Base-by-base conservation (phyloP, 2,888 invertebrate species). In the Pandemis corylana region DNA sequence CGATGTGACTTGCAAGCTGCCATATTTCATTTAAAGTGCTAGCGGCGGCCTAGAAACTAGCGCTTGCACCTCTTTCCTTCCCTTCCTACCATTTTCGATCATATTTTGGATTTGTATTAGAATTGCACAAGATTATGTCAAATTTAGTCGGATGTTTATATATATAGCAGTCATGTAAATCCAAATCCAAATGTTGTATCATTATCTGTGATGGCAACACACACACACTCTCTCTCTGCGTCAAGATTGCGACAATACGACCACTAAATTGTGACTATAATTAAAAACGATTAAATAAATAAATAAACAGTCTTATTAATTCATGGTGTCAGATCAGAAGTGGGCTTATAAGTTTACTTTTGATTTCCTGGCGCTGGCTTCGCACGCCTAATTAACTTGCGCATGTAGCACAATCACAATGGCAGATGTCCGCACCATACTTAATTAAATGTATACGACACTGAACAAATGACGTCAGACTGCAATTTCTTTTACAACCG, bases 401-500 rank as follows among this genome's bases (percentile, higher is more conserved):
- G 87, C 84, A 87, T 86, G 84, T 41, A 84, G 80, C 84, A 59
- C 59, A 88, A 89, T 90, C 85, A 90, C 89, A 90, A 90, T 89
- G 84, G 88, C 89, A 89, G 87, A 88, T 90, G 90, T 85, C 81
- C 82, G 82, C 76, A 83, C 84, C 87, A 88, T 88, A 85, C 85
- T 89, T 81, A 82, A 85, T 85, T 84, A 82, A 78, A 80, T 82
- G 80, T 81, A 81, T 79, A 78, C 77, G 76, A 74, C 77, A 68
- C 78, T 77, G 53, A 49, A 53, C 12, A 28, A 2, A 61, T 89
- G 88, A 89, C 89, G 89, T 89, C 87, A 87, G 79, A 80, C 78
- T 81, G 82, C 83, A 83, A 83, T 83, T 80, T 81, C 79, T 76
- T 71, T 65, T 42, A 62, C 61, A 59, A 51, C 61, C 61, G 42